Evolutionary conservation across 2,888 invertebrate species (phyloP), one percentile per base, ranked within the genome.

Genomic region (Caenorhabditis macrosperma): DNA sequence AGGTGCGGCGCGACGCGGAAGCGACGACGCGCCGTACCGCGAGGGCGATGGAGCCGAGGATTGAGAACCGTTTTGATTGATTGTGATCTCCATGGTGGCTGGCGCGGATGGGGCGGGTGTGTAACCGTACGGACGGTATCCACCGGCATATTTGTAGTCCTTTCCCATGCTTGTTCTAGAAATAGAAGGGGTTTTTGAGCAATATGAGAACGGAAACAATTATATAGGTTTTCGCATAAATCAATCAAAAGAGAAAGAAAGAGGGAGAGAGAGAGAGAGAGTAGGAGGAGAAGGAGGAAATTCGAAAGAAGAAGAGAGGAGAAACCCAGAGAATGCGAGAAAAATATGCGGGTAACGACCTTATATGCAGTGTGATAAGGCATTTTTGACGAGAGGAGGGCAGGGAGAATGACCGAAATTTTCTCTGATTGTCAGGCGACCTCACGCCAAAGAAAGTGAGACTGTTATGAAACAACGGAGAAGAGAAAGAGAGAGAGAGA

Each of bases 71-170:
- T 76, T 79, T 78, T 89, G 89, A 71, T 89, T 89, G 38, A 89
- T 89, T 24, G 84, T 88, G 26, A 89, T 88, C 46, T 88, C 88
- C 81, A 89, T 82, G 12, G 68, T 79, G n/a, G 81, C 76, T 22
- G 88, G 84, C 6, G 86, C 83, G 3, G 83, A 71, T 9, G 88
- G 87, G 1, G 87, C 85, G 6, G 88, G 86, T 1, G 82, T 61
- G 57, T 88, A 88, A 10, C 82, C 82, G 50, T 87, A 87, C 38
- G 75, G 66, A 66, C 83, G 78, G 46, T 85, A 84, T n/a, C 75
- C 82, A 26, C 75, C 75, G 6, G 71, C 78, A 67, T 83, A 82
- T 22, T 78, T 80, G 60, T 84, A 84, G 67, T 85, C 85, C 38
- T 83, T 82, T 15, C 82, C 85, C 85, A 85, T 85, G 28, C 61